Base-by-base conservation (phyloP, 2,888 invertebrate species). In the Ectropis crepuscularia region DNA sequence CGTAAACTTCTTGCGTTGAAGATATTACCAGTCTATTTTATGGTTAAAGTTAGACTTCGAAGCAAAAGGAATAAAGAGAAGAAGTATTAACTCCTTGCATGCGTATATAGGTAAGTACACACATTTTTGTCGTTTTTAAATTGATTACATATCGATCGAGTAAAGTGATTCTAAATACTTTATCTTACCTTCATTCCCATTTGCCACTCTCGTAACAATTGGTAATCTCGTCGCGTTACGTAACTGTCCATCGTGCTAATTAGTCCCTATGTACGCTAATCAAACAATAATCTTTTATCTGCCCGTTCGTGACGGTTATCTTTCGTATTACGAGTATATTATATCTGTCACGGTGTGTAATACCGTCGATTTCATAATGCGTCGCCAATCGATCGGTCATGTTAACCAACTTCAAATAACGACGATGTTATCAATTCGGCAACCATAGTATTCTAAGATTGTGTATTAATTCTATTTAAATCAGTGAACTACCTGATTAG, bases 261-360 rank as follows among this genome's bases (percentile, higher is more conserved):
- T 53, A 60, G 60, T 39, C 65, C 38, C 38, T 39, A 55, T 63
- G 39, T 51, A 48, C 16, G 16, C 55, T 65, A 63, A 68, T 58
- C 57, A 57, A 53, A 59, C 63, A 57, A 48, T 50, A 55, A 57
- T 64, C 57, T 49, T 55, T 50, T 58, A 58, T 58, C 58, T 38
- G n/a, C 12, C 36, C 12, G 63, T 57, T 61, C 57, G 60, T 68
- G 65, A 54, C 58, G 55, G 41, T 6, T 65, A 63, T 68, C 61
- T 57, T 37, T 39, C 48, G 16, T 28, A 28, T 28, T 28, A 28
- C 16, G 53, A 38, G 47, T 39, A 36, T 45, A 41, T 10, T 39
- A 36, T 55, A 41, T 39, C 37, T 42, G 12, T 42, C 49, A 57
- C 42, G 28, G 41, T n/a, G 49, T 49, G 50, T 50, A 39, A 50